Evolutionary conservation across 1,140 invertebrate genomes (phyloP), one percentile per base, ranked within the genome.

Genomic region (Sitobion miscanthi): DNA sequence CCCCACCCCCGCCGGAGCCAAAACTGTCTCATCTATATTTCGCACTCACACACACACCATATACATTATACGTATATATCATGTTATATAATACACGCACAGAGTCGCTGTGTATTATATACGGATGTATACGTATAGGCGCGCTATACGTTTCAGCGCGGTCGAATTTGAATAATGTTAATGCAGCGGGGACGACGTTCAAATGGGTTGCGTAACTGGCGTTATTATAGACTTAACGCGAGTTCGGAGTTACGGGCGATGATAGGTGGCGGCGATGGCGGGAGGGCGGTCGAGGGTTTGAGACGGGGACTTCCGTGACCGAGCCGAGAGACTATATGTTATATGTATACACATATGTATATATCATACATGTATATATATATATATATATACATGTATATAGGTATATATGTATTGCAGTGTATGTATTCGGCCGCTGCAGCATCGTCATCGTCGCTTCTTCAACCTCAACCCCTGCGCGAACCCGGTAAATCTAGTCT

Each of bases 91-190:
- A 69, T n/a, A 69, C 20, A 30, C 57, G 57, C 4, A 42, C 42
- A 42, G 42, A 42, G 42, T 42, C 42, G 42, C 42, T 3, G 45
- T 47, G 9, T 47, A 47, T 47, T 47, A 47, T 4, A 47, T 47
- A 47, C 25, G 38, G 1, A 21, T 8, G 23, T 25, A 82, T 82
- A 35, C 69, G 2, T 45, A 45, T 83, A 83, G 17, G 35, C 42
- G 42, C 35, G 35, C 20, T 83, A 85, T 85, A 45, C 30, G 17
- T 7, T 21, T 83, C 21, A 45, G 45, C 7, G 47, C n/a, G 87
- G 47, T 88, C n/a, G 87, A 89, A 89, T 89, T 89, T 89, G 49
- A 89, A 89, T 89, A 89, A 89, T 89, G 87, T 52, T 54, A 89
- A 89, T 89, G 20, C n/a, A 6, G n/a, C 23, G n/a, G 21, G 3